Conservation (phyloP, 2,797 vertebrate genomes). For the Bucorvus abyssinicus region DNA sequence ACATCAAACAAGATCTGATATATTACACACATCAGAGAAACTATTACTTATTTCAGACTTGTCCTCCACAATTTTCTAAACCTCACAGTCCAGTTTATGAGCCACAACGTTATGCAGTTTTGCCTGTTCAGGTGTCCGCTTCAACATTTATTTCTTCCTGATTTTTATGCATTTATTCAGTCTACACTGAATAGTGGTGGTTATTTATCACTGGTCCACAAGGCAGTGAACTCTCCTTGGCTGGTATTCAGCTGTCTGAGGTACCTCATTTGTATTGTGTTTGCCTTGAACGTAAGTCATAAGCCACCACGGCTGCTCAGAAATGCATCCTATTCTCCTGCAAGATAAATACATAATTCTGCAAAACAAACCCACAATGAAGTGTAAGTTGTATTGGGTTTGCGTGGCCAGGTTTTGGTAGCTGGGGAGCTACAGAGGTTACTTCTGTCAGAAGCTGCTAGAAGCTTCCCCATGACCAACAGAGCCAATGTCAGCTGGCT, state of each 20-base stretch:
- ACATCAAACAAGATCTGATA: background rate
- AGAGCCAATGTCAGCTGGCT: background rate
- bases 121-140: background rate
- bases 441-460: background rate
- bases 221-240: background rate
- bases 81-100: background rate
- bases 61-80: background rate
- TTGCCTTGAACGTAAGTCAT: background rate
- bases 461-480: background rate
- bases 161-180: background rate
- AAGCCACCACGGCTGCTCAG: background rate
- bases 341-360: background rate
- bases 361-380: background rate
- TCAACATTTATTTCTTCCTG: background rate
- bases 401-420: background rate
- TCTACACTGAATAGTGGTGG: background rate
- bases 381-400: background rate
- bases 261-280: background rate
- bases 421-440: too few species aligned
- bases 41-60: background rate
- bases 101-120: background rate
- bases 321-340: background rate
- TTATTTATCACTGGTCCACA: background rate
- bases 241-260: background rate
- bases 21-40: background rate